Evolutionary conservation across 2,797 vertebrate genomes (phyloP), one percentile per base, ranked within the genome.

Genomic region (Liparis tanakae): DNA sequence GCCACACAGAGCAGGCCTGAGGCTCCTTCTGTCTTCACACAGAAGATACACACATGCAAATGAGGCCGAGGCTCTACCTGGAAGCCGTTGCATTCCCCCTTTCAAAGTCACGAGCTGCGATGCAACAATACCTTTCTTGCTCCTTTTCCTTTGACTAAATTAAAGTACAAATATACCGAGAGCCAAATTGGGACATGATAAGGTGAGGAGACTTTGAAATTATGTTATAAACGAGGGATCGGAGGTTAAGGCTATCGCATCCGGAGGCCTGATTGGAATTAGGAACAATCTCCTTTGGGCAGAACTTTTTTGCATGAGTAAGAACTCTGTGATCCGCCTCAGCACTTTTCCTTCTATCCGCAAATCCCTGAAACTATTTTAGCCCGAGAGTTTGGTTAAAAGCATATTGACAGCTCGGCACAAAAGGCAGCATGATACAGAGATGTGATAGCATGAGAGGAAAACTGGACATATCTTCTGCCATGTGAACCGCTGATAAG

Each of bases 331-430:
- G 74, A 87, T 88, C 85, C 57, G 76, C 79, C 83, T 92, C 89
- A 93, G 91, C 91, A 89, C 80, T 91, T 91, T 90, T 57, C 48
- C 76, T 58, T 85, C 72, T 55, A 76, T 82, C 69, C 67, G 13
- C 68, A 90, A 90, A 91, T 88, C 85, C 87, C 87, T 81, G 53
- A 87, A 88, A 91, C 80, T 68, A 74, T 84, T 85, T 86, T 65
- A 84, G 82, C 80, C 74, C 51, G 7, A 12, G 78, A 85, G 85
- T 88, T 87, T 69, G 70, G 79, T 65, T 72, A 57, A 64, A 51
- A 53, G 82, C 56, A 73, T 67, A 74, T 76, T 76, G 83, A 85
- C 80, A 78, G 82, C 85, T 91, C 87, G 90, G 89, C 89, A 90
- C 78, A 90, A 89, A 88, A 86, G 74, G 55, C 46, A 55, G 74